Conservation (phyloP, 2,113 vertebrate genomes). For the Scolopax mira region DNA sequence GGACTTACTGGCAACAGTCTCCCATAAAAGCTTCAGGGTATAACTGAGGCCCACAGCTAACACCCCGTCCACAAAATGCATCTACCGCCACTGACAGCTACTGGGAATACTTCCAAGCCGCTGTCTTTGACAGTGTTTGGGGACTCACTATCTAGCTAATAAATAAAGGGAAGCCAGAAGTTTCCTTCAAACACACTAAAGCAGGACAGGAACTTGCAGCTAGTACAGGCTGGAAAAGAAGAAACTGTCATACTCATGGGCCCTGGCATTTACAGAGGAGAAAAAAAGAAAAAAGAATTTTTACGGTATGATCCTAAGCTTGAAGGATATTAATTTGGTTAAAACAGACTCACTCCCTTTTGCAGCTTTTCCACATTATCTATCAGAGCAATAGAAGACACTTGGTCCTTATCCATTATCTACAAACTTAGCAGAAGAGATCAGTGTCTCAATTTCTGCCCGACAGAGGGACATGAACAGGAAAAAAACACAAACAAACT, state of each 20-base stretch:
- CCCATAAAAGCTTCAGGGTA: neutral
- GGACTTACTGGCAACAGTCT: neutral
- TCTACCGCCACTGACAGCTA: neutral
- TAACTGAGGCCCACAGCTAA: neutral
- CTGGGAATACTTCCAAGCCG: neutral
- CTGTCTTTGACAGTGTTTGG: neutral
- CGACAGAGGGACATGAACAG: neutral
- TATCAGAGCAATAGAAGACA: neutral
- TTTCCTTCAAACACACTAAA: neutral
- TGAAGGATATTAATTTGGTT: neutral
- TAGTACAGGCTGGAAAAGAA: neutral
- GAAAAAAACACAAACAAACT: neutral
- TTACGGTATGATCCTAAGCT: neutral
- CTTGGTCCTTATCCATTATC: neutral
- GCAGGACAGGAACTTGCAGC: neutral
- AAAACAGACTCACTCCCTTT: neutral
- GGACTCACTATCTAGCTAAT: neutral
- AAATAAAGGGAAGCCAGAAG: neutral
- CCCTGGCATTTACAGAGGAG: neutral
- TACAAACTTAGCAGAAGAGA: neutral
- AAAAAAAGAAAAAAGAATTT: rapidly evolving
- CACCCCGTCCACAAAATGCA: rapidly evolving
- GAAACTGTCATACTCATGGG: neutral
- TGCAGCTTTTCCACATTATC: neutral
- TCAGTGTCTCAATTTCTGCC: neutral